phyloP scores from a whole-genome alignment of 2,888 invertebrate genomes.

The Branchipolynoe longqiensis region DNA sequence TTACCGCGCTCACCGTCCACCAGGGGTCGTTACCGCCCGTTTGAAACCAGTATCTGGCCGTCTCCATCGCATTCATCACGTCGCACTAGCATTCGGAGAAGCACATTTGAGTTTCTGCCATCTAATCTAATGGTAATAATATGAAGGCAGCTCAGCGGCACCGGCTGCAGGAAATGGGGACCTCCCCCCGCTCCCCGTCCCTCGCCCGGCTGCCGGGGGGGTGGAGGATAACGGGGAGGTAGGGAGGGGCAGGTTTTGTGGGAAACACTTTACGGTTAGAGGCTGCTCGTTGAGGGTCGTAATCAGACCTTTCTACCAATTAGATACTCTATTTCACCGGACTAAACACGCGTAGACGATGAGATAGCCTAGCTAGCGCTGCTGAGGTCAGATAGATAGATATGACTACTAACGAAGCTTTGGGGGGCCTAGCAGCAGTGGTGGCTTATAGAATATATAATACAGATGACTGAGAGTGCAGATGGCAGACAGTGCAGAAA shows the following conservation, averaged over 20 bases:
- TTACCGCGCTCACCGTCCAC: conserved; percentile 40
- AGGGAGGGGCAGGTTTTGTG: neutral
- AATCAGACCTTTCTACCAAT: conserved; percentile 42
- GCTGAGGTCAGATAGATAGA: too few species aligned
- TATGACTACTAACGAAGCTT: too few species aligned
- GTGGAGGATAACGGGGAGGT: neutral
- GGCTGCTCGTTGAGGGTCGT: neutral
- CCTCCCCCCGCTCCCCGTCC: too few species aligned
- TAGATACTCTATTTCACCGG: conserved; percentile 21
- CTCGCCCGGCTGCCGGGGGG: too few species aligned
- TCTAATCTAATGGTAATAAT: conserved; percentile 49
- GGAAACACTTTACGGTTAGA: conserved; percentile 23
- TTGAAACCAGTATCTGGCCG: conserved; percentile 43
- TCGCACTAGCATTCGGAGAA: conserved; percentile 34
- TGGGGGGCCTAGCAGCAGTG: too few species aligned
- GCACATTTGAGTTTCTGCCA: conserved; percentile 44
- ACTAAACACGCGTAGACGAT: conserved; percentile 14
- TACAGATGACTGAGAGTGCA: too few species aligned
- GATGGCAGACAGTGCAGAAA: too few species aligned
- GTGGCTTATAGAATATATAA: too few species aligned
- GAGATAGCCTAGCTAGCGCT: too few species aligned
- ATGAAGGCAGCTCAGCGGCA: conserved; percentile 33
- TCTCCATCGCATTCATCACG: conserved; percentile 45
- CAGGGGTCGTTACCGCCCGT: conserved; percentile 40
- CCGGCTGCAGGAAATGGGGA: conserved; percentile 24